Evolutionary conservation across 1,140 invertebrate genomes (phyloP).

Genomic region (Subanguina moxae): DNA sequence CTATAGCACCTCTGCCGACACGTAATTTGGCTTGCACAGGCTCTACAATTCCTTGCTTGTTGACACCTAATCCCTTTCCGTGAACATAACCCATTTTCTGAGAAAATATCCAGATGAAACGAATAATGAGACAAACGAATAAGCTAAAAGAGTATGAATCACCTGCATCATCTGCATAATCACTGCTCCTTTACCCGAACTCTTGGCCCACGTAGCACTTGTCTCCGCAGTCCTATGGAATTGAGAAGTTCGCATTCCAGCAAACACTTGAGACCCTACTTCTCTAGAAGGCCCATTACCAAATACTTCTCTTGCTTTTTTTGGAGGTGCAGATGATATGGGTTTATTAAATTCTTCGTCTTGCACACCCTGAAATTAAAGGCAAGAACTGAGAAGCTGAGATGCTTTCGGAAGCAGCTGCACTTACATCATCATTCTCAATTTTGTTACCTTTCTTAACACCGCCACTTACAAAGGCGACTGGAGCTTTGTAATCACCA

Average conservation of each 20-base stretch:
- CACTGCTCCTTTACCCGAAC: slow-evolving; percentile 33
- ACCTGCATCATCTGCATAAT: slow-evolving; percentile 58
- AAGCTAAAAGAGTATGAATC: too few relatives aligned
- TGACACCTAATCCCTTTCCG: slow-evolving; percentile 91
- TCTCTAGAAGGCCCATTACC: background rate
- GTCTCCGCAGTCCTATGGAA: slow-evolving; percentile 16
- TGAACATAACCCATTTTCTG: slow-evolving; percentile 94
- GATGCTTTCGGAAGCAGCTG: background rate
- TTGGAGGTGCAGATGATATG: slow-evolving; percentile 5
- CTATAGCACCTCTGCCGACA: slow-evolving; percentile 86
- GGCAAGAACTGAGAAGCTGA: slow-evolving; percentile 5
- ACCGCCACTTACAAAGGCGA: slow-evolving; percentile 63
- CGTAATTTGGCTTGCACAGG: slow-evolving; percentile 86
- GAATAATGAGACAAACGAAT: too few relatives aligned
- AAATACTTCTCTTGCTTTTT: slow-evolving; percentile 22
- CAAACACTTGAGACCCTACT: slow-evolving; percentile 36
- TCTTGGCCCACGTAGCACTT: slow-evolving; percentile 21
- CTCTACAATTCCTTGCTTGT: slow-evolving; percentile 85
- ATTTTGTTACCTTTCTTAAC: slow-evolving; percentile 47
- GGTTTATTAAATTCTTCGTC: slow-evolving; percentile 22
- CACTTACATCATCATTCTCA: background rate
- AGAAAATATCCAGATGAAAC: too few relatives aligned
- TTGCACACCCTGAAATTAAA: slow-evolving; percentile 4
- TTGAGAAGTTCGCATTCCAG: slow-evolving; percentile 43
- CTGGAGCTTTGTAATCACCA: slow-evolving; percentile 49